Percentiles rank a stretch among this genome's conserved stretches.
Conservation (phyloP, 2,888 invertebrate genomes). For the Nematopogon swammerdamellus region DNA sequence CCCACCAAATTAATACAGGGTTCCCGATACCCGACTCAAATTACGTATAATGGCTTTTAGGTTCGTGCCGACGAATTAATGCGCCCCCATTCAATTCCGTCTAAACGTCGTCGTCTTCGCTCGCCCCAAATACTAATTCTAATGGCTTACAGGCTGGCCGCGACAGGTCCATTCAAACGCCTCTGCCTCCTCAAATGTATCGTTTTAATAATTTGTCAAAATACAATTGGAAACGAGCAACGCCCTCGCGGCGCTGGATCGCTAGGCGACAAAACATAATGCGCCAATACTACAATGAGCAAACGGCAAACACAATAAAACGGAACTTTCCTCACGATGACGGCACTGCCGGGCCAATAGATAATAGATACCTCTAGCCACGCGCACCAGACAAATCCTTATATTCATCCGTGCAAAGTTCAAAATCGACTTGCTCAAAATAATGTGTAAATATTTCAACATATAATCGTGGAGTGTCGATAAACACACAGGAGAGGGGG, state of each 20-base stretch:
- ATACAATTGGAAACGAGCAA: constrained; percentile 31
- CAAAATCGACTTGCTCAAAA: background rate
- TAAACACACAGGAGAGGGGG: background rate
- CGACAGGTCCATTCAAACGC: background rate
- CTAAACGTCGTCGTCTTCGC: background rate
- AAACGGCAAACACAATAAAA: constrained; percentile 46
- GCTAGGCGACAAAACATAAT: constrained; percentile 34
- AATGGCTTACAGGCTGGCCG: background rate
- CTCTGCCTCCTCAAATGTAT: constrained; percentile 19
- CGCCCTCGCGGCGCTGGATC: constrained; percentile 25
- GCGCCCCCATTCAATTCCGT: background rate
- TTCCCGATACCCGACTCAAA: background rate
- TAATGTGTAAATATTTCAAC: background rate
- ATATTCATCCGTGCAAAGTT: background rate
- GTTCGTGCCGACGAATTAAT: background rate
- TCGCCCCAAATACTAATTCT: background rate
- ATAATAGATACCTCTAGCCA: constrained; percentile 20
- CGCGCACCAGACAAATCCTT: background rate
- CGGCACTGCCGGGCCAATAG: constrained; percentile 25
- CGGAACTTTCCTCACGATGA: constrained; percentile 34
- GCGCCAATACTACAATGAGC: constrained; percentile 45
- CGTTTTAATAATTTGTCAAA: constrained; percentile 40
- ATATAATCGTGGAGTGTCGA: background rate
- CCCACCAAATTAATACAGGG: background rate
- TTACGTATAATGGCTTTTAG: background rate